Conservation (phyloP, 2,113 vertebrate genomes). For the Neogobius melanostomus region DNA sequence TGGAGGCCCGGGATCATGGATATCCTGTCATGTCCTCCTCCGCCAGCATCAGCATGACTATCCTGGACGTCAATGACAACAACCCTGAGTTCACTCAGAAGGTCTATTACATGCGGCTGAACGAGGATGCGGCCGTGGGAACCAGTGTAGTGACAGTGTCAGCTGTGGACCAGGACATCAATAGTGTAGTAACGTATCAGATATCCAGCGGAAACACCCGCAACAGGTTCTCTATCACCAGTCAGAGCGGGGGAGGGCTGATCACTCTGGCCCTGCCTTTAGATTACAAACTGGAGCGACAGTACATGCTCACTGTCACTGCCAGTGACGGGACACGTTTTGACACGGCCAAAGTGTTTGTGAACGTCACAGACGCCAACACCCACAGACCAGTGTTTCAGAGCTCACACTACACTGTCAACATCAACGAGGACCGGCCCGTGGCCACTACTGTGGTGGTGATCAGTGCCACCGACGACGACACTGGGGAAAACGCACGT, state of each 20-base stretch:
- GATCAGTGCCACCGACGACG: constrained; percentile 94
- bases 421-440: constrained; percentile 87
- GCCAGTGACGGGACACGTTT: constrained; percentile 89
- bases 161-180: constrained; percentile 89
- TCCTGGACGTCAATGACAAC: constrained; percentile 95
- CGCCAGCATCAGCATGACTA: constrained; percentile 88
- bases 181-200: constrained; percentile 95
- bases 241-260: constrained; percentile 90
- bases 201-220: constrained; percentile 94
- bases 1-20: constrained; percentile 91
- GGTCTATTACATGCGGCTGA: constrained; percentile 86
- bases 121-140: constrained; percentile 90
- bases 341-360: constrained; percentile 85
- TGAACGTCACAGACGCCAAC: constrained; percentile 95
- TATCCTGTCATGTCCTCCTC: constrained; percentile 85
- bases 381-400: constrained; percentile 95
- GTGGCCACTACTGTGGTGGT: constrained; percentile 89
- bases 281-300: constrained; percentile 95
- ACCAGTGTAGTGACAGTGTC: constrained; percentile 93
- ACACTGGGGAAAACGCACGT: constrained; percentile 91
- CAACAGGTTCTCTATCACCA: constrained; percentile 96
- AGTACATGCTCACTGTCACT: constrained; percentile 87
- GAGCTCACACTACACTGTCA: constrained; percentile 95
- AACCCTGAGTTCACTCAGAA: constrained; percentile 91
- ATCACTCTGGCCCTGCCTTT: constrained; percentile 89